These are phyloP conservation scores for Xylota sylvarum DNA, from an alignment of 2,888 invertebrate species.

Conservation along the genomic window DNA sequence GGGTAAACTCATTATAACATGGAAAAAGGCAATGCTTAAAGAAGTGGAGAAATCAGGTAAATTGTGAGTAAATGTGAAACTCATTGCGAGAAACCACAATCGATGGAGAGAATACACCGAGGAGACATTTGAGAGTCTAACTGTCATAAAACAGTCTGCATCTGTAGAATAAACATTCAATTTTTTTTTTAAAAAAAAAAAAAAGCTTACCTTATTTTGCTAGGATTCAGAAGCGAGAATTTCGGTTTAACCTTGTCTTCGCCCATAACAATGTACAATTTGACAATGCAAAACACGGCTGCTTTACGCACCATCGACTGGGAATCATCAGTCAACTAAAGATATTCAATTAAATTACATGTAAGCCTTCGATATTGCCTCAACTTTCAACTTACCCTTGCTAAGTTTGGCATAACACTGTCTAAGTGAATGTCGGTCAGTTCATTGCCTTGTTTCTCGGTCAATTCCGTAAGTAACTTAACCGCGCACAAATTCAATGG, in stretches of 20 bases:
- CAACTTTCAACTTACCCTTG: slow-evolving; percentile 88
- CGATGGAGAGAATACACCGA: too few relatives aligned
- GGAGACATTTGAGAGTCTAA: too few relatives aligned
- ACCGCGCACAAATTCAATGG: slow-evolving; percentile 96
- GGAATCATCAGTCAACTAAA: slow-evolving; percentile 94
- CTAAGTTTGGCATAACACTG: slow-evolving; percentile 94
- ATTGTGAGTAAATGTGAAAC: too few relatives aligned
- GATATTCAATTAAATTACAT: neutral
- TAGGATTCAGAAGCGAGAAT: slow-evolving; percentile 92
- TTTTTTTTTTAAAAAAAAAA: neutral
- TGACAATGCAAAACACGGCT: slow-evolving; percentile 98
- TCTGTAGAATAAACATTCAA: neutral
- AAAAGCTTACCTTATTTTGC: slow-evolving; percentile 89
- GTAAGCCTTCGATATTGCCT: neutral
- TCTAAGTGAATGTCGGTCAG: slow-evolving; percentile 91
- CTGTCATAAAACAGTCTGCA: too few relatives aligned
- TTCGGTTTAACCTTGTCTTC: slow-evolving; percentile 94
- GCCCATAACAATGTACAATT: slow-evolving; percentile 95
- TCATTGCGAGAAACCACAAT: too few relatives aligned
- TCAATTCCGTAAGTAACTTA: slow-evolving; percentile 94
- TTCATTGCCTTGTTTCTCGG: slow-evolving; percentile 90
- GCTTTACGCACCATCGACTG: slow-evolving; percentile 98
- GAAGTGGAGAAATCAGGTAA: too few relatives aligned
- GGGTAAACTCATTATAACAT: too few relatives aligned
- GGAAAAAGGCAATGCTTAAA: too few relatives aligned